A percentile compares a stretch with the other conserved stretches of the same genome.
phyloP scores from a whole-genome alignment of 2,888 invertebrate genomes.

The Carpatolechia fugitivella region DNA sequence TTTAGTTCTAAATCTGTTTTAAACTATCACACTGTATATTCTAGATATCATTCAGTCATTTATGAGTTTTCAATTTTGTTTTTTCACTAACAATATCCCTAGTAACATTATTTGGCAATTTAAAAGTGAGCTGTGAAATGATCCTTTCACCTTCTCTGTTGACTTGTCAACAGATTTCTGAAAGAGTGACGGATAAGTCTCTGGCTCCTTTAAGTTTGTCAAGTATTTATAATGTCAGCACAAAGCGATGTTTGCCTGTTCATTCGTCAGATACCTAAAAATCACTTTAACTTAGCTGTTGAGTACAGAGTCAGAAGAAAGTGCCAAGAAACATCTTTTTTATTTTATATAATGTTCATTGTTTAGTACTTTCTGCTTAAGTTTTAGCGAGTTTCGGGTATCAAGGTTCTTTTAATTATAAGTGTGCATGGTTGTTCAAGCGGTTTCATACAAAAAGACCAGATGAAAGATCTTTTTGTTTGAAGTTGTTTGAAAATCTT shows the following conservation, averaged over 20 bases:
- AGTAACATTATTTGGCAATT: slow-evolving; percentile 42
- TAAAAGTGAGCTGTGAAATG: slow-evolving; percentile 14
- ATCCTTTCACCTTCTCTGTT: neutral
- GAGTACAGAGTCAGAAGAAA: neutral
- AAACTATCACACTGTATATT: slow-evolving; percentile 14
- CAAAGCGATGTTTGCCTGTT: slow-evolving; percentile 34
- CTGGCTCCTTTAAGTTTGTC: neutral
- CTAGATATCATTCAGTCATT: slow-evolving; percentile 16
- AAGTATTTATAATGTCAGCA: slow-evolving; percentile 30
- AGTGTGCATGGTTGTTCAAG: neutral
- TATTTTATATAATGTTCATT: neutral
- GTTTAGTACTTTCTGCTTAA: slow-evolving; percentile 11
- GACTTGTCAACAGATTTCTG: neutral
- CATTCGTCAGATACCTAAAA: neutral
- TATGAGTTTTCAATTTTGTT: slow-evolving; percentile 17
- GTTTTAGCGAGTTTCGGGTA: slow-evolving; percentile 3
- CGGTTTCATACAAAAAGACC: neutral
- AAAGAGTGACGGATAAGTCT: neutral
- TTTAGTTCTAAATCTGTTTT: slow-evolving; percentile 16
- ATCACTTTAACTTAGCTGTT: neutral
- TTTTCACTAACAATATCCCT: slow-evolving; percentile 58
- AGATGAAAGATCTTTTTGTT: no score
- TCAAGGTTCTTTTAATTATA: neutral
- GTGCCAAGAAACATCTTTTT: slow-evolving; percentile 7
- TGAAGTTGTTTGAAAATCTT: neutral